A percentile compares a stretch with the other conserved stretches of the same genome.
Evolutionary conservation across 2,888 invertebrate genomes (phyloP).

Genomic region (Micropterix aruncella): DNA sequence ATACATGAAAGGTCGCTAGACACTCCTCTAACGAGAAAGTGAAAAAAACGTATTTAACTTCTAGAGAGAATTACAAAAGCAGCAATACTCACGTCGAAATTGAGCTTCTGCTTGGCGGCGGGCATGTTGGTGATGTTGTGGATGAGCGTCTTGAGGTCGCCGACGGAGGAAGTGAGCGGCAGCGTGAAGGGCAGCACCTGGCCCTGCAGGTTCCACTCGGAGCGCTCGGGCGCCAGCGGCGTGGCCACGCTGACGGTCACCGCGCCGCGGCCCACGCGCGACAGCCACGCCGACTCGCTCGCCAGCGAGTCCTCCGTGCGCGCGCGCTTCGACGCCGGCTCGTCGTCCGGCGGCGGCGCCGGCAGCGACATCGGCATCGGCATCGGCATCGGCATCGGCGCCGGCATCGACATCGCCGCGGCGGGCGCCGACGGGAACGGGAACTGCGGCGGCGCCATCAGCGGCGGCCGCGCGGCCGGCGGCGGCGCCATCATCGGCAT

Average conservation of each 20-base stretch:
- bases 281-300: slow-evolving; percentile 53
- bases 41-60: no score
- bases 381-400: slow-evolving; percentile 10
- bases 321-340: slow-evolving; percentile 75
- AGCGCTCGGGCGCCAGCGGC: slow-evolving; percentile 74
- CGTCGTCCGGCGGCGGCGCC: slow-evolving; percentile 51
- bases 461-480: slow-evolving; percentile 23
- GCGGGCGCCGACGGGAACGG: slow-evolving; percentile 11
- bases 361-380: slow-evolving; percentile 11
- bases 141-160: slow-evolving; percentile 76
- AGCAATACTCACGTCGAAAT: slow-evolving; percentile 69
- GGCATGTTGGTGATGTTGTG: slow-evolving; percentile 85
- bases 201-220: slow-evolving; percentile 92
- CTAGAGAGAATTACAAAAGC: no score
- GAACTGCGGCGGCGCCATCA: slow-evolving; percentile 24
- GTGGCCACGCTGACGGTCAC: slow-evolving; percentile 59
- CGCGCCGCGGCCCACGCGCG: slow-evolving; percentile 10
- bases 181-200: slow-evolving; percentile 69
- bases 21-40: no score
- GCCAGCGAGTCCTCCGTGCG: slow-evolving; percentile 88
- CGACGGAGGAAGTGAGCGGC: slow-evolving; percentile 64
- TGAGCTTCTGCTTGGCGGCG: slow-evolving; percentile 92
- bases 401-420: slow-evolving; percentile 13
- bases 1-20: no score
- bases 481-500: slow-evolving; percentile 12